These are phyloP conservation scores for Phenganax subtilis DNA, from an alignment of 92 coral and sea anemone species.

Conservation along the genomic window DNA sequence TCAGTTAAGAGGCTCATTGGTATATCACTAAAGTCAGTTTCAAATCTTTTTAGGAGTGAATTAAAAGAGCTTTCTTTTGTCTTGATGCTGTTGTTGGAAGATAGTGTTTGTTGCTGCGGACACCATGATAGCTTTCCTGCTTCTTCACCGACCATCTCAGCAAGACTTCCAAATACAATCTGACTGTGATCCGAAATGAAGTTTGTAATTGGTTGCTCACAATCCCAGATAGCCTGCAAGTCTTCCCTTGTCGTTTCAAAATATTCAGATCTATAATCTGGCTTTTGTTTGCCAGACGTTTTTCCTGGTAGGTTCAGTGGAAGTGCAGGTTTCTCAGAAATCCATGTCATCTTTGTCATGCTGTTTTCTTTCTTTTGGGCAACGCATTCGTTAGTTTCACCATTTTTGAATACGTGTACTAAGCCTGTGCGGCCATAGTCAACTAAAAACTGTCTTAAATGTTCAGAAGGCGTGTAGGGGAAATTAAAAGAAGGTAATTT, in stretches of 20 bases:
- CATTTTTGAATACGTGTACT: constrained; percentile 52
- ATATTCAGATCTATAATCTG: constrained; percentile 1
- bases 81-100: not conserved
- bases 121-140: constrained; percentile 41
- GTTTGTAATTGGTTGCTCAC: not conserved
- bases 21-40: constrained; percentile 53
- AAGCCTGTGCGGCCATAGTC: constrained; percentile 79
- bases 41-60: constrained; percentile 14
- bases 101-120: not conserved
- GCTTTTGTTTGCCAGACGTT: constrained; percentile 27
- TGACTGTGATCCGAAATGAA: constrained; percentile 7
- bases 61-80: not conserved
- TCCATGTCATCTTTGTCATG: constrained; percentile 27
- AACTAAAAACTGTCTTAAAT: constrained; percentile 55
- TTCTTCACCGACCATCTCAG: constrained; percentile 50
- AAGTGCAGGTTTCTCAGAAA: constrained; percentile 57
- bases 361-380: constrained; percentile 48
- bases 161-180: constrained; percentile 43
- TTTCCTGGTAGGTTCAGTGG: constrained; percentile 62
- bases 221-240: not conserved
- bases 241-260: not conserved
- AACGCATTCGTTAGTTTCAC: constrained; percentile 29
- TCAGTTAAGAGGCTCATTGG: constrained; percentile 48
- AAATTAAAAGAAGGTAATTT: constrained; percentile 65
- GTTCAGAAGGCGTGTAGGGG: constrained; percentile 61